Conservation (phyloP, 53 echinoderm and acorn worm genomes). For the Temnopleurus reevesii region DNA sequence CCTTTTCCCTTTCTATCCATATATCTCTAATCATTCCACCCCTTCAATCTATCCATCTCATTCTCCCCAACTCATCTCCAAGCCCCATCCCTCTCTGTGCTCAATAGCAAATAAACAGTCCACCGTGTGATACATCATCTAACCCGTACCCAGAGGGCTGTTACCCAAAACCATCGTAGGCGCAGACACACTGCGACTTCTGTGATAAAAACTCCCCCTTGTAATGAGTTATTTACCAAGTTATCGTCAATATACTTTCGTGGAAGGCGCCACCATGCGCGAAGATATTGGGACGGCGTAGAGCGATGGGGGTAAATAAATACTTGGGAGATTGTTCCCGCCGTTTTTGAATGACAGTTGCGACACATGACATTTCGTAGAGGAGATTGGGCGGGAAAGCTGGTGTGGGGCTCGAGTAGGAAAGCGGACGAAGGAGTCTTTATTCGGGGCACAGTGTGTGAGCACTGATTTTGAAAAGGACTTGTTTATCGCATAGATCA, state of each 20-base stretch:
- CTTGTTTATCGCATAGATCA: too few species aligned
- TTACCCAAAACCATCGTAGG: too few species aligned
- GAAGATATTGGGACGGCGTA: conserved; percentile 19
- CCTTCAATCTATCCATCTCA: not conserved
- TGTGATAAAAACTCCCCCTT: too few species aligned
- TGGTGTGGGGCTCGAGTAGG: too few species aligned
- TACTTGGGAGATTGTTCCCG: conserved; percentile 9
- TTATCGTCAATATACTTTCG: too few species aligned
- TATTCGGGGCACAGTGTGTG: too few species aligned
- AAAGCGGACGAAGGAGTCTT: too few species aligned
- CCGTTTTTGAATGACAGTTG: conserved; percentile 31
- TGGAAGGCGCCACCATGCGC: not conserved
- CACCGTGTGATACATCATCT: not conserved
- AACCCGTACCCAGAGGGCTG: too few species aligned
- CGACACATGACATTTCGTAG: conserved; percentile 21
- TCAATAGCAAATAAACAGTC: conserved; percentile 25
- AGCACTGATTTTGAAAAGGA: too few species aligned
- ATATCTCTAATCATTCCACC: not conserved
- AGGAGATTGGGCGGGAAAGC: not conserved
- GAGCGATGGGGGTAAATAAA: conserved; percentile 22
- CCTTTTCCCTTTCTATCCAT: not conserved
- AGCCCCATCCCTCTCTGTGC: not conserved
- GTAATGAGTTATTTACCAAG: too few species aligned
- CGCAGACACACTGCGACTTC: too few species aligned
- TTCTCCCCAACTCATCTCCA: not conserved